Conservation (phyloP, 2,888 invertebrate species). For the Andrena minutula region DNA sequence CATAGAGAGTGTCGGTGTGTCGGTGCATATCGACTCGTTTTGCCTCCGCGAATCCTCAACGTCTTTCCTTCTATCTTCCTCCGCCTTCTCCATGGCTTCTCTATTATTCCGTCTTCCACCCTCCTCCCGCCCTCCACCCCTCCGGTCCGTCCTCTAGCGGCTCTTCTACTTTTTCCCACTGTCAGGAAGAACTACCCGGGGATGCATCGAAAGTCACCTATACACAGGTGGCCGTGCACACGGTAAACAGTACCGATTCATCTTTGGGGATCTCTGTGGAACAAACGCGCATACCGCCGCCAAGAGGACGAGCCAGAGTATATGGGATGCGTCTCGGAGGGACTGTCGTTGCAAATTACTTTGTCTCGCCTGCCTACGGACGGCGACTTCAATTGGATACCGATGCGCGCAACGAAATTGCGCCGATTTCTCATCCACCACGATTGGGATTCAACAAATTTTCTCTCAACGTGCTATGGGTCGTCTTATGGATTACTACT, state of each 20-base stretch:
- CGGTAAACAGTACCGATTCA: conserved; percentile 63
- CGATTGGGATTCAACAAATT: not conserved
- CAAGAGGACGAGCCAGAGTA: conserved; percentile 7
- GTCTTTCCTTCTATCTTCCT: conserved; percentile 36
- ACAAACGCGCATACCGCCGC: conserved; percentile 31
- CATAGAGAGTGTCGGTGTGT: conserved; percentile 26
- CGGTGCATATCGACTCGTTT: conserved; percentile 68
- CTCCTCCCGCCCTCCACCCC: not conserved
- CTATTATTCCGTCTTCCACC: conserved; percentile 21
- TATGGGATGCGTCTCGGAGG: conserved; percentile 39
- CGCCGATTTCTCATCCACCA: conserved; percentile 26
- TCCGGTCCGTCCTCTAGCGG: conserved; percentile 8
- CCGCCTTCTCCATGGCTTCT: conserved; percentile 5
- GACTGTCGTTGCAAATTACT: conserved; percentile 67
- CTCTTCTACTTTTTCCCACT: conserved; percentile 34
- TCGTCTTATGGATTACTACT: not conserved
- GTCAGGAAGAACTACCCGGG: conserved; percentile 39
- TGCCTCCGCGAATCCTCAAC: conserved; percentile 41
- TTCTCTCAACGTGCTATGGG: not conserved
- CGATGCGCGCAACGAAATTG: conserved; percentile 43
- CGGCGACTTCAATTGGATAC: conserved; percentile 59
- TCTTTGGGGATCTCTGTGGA: conserved; percentile 49
- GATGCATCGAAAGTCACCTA: conserved; percentile 64
- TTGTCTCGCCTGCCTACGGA: conserved; percentile 61
- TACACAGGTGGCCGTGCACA: conserved; percentile 35